A percentile compares a stretch with the other conserved stretches of the same genome.
Evolutionary conservation across 2,797 vertebrate species (phyloP).

Genomic region (Pristis pectinata): DNA sequence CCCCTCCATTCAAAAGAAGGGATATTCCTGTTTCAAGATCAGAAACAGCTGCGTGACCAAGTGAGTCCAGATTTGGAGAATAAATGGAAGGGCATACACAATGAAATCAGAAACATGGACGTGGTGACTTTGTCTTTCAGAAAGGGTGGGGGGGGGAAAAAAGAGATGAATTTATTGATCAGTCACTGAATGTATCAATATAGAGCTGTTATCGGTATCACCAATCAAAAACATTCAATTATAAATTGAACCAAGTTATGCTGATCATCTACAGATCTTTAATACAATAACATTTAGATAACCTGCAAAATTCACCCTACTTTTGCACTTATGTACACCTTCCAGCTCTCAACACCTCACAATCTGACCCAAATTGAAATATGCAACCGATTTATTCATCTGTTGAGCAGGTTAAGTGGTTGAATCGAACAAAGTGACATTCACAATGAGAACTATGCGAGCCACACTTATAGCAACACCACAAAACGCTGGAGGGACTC

Average conservation of each 20-base stretch:
- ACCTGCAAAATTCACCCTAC: neutral
- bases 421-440: too few relatives aligned
- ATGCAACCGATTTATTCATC: too few relatives aligned
- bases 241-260: neutral
- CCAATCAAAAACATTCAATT: neutral
- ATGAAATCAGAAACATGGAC: slow-evolving; percentile 12
- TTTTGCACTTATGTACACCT: neutral
- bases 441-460: too few relatives aligned
- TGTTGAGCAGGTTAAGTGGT: too few relatives aligned
- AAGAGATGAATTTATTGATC: slow-evolving; percentile 13
- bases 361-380: too few relatives aligned
- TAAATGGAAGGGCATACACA: neutral
- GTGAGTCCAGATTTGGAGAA: neutral
- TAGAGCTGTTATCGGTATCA: neutral
- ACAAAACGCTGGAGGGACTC: too few relatives aligned
- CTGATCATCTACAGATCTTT: neutral
- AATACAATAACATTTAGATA: neutral
- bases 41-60: neutral
- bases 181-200: neutral
- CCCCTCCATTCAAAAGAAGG: neutral
- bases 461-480: too few relatives aligned
- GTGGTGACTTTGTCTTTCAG: neutral
- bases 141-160: neutral
- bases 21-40: neutral
- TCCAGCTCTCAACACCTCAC: neutral